Evolutionary conservation across 1,140 invertebrate species (phyloP).

Genomic region (Scaptomyza hsui): DNA sequence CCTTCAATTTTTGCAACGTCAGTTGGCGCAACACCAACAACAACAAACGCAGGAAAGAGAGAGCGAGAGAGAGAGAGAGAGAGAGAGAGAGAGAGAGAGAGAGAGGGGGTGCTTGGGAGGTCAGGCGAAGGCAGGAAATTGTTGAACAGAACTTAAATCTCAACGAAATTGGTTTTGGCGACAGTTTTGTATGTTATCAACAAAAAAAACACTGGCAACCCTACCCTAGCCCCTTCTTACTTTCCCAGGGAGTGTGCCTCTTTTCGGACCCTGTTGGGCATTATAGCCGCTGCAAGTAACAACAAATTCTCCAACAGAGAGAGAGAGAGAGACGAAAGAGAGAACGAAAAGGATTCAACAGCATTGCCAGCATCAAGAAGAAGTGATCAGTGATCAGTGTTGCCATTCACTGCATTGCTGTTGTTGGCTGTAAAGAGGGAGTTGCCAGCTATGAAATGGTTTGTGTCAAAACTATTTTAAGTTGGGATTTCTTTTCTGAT

Average conservation of each 20-base stretch:
- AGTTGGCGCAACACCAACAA: conserved; percentile 34
- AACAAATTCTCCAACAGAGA: too few relatives aligned
- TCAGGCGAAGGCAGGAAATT: conserved; percentile 61
- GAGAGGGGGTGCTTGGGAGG: neutral
- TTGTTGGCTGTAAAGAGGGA: too few relatives aligned
- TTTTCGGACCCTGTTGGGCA: conserved; percentile 57
- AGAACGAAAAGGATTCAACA: too few relatives aligned
- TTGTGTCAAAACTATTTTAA: too few relatives aligned
- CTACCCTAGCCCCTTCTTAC: too few relatives aligned
- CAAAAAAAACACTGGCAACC: too few relatives aligned
- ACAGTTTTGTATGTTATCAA: conserved; percentile 63
- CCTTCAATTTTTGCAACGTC: neutral
- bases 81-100: neutral
- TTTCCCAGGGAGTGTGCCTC: neutral
- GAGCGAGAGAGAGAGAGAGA: neutral
- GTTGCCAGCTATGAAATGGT: too few relatives aligned
- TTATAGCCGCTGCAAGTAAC: conserved; percentile 62
- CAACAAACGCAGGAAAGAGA: neutral
- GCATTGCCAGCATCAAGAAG: neutral
- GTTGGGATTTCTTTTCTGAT: too few relatives aligned
- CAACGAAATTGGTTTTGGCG: conserved; percentile 80
- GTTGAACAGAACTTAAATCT: conserved; percentile 80
- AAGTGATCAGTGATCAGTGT: neutral
- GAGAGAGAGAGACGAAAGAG: too few relatives aligned
- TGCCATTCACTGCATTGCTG: neutral